Conservation (phyloP, 2,113 vertebrate genomes). For the Amblyopsis rosae region DNA sequence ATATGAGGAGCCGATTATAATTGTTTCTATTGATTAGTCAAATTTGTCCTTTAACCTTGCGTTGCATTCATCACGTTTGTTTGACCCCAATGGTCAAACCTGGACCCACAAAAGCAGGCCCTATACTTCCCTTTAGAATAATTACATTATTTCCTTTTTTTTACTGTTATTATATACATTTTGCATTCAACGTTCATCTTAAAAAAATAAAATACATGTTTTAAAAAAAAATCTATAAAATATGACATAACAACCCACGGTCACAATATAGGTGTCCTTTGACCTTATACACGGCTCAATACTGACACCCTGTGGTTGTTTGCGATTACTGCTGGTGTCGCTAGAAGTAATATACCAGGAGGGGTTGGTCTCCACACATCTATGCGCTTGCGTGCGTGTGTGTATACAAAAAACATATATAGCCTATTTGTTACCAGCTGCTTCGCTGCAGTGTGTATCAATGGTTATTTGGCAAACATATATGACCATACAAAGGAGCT, state of each 20-base stretch:
- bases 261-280: background rate
- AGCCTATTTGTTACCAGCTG: constrained; percentile 30
- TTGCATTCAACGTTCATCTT: background rate
- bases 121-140: background rate
- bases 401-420: constrained; percentile 52
- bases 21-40: background rate
- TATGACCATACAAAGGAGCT: constrained; percentile 26
- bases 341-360: background rate
- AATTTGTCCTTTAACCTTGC: background rate
- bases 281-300: constrained; percentile 10
- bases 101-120: background rate
- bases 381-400: background rate
- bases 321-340: constrained; percentile 16
- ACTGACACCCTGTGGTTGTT: constrained; percentile 55
- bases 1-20: background rate
- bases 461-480: constrained; percentile 69
- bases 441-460: constrained; percentile 30
- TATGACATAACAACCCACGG: background rate
- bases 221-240: background rate
- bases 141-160: background rate
- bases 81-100: background rate
- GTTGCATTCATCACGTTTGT: background rate
- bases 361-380: background rate
- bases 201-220: no score
- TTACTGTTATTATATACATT: background rate